Percentiles rank a stretch among this genome's conserved stretches.
Evolutionary conservation across 2,113 vertebrate genomes (phyloP).

Genomic region (Antidorcas marsupialis): DNA sequence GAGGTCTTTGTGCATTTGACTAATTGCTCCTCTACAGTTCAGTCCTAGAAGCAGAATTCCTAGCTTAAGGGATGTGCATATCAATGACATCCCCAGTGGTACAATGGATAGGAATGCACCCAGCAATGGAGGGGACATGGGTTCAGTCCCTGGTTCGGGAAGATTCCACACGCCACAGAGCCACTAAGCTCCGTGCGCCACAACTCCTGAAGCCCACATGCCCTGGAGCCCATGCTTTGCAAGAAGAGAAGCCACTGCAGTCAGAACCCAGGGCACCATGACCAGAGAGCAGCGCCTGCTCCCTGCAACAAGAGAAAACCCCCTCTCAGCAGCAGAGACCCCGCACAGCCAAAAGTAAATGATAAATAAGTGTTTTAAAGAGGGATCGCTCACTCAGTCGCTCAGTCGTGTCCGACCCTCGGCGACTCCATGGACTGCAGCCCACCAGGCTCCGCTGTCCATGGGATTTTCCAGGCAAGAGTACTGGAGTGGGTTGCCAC

Average conservation of each 20-base stretch:
- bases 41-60: background rate
- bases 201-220: background rate
- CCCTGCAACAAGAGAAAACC: background rate
- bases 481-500: no score
- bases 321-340: background rate
- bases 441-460: no score
- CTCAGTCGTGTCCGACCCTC: no score
- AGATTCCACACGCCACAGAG: background rate
- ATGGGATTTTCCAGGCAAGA: no score
- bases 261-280: background rate
- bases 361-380: background rate
- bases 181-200: background rate
- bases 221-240: background rate
- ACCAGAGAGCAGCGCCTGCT: background rate
- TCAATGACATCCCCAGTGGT: fast-evolving
- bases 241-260: background rate
- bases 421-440: no score
- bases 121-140: background rate
- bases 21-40: background rate
- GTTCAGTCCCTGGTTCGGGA: background rate
- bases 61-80: background rate
- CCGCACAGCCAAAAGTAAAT: background rate
- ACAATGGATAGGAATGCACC: background rate
- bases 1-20: background rate
- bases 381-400: no score